Conservation (phyloP, 2,888 invertebrate species). For the Nemurella pictetii region DNA sequence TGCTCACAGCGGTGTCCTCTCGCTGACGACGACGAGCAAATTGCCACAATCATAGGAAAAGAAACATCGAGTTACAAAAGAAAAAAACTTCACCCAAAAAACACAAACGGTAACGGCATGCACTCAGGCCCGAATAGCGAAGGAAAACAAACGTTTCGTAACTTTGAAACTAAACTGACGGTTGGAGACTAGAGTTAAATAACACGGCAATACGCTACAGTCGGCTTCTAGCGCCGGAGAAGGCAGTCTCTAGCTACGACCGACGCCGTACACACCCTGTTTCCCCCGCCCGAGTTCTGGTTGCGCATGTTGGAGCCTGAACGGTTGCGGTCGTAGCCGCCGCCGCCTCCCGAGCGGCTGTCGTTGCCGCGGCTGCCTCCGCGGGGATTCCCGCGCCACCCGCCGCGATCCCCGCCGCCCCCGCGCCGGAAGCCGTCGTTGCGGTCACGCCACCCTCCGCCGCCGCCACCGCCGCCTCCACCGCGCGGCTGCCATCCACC, state of each 20-base stretch:
- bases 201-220: too few relatives aligned
- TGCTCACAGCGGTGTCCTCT: background rate
- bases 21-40: background rate
- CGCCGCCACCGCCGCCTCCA: conserved; percentile 28
- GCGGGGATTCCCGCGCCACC: conserved; percentile 35
- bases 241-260: too few relatives aligned
- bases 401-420: conserved; percentile 40
- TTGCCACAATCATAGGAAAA: background rate
- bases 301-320: conserved; percentile 28
- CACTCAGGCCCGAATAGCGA: too few relatives aligned
- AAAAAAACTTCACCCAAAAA: background rate
- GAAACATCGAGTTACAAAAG: background rate
- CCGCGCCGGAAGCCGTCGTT: conserved; percentile 32
- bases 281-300: conserved; percentile 29
- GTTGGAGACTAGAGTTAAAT: too few relatives aligned
- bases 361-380: conserved; percentile 34
- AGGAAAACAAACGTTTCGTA: too few relatives aligned
- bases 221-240: too few relatives aligned
- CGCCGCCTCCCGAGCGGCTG: conserved; percentile 31
- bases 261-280: conserved; percentile 37
- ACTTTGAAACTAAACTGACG: too few relatives aligned
- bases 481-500: conserved; percentile 44
- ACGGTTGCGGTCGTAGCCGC: conserved; percentile 39
- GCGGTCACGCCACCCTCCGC: conserved; percentile 39
- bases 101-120: background rate